These are phyloP conservation scores for Takifugu rubripes DNA, from an alignment of 2,797 vertebrate genomes.

Conservation along the genomic window DNA sequence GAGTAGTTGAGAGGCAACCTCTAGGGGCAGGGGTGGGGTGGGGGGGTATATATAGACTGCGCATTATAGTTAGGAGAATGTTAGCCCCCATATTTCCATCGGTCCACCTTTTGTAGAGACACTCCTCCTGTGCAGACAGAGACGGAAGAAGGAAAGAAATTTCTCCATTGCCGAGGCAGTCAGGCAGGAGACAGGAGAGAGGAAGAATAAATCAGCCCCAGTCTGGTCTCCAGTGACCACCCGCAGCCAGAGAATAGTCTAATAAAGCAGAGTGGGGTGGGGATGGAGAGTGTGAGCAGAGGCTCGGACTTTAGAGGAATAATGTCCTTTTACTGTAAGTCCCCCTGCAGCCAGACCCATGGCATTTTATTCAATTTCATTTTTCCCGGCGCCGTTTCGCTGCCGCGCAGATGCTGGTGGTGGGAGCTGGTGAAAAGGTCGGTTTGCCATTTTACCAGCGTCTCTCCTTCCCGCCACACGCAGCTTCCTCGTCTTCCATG, in stretches of 20 bases:
- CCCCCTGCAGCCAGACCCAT: conserved; percentile 63
- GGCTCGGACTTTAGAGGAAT: conserved; percentile 60
- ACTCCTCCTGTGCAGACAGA: conserved; percentile 17
- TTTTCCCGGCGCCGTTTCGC: background rate
- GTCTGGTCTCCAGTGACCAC: conserved; percentile 83
- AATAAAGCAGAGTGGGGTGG: conserved; percentile 59
- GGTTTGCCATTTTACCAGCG: conserved; percentile 2
- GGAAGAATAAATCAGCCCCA: conserved; percentile 88
- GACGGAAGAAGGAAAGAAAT: conserved; percentile 62
- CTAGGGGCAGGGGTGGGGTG: conserved; percentile 38
- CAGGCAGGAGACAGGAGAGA: conserved; percentile 84
- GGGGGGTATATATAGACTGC: conserved; percentile 17
- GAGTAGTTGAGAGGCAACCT: conserved; percentile 17
- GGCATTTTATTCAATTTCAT: background rate
- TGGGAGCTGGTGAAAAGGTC: background rate
- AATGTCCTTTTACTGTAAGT: conserved; percentile 83
- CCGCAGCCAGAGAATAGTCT: conserved; percentile 84
- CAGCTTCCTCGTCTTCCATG: conserved; percentile 13
- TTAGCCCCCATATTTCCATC: conserved; percentile 68
- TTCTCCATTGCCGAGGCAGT: conserved; percentile 84
- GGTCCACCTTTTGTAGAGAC: conserved; percentile 49
- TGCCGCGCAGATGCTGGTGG: background rate
- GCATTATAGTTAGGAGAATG: conserved; percentile 68
- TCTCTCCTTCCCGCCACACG: background rate
- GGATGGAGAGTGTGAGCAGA: conserved; percentile 28